A percentile compares a stretch with the other conserved stretches of the same genome.
Conservation (phyloP, 2,888 invertebrate genomes). For the Phaedon cochleariae region DNA sequence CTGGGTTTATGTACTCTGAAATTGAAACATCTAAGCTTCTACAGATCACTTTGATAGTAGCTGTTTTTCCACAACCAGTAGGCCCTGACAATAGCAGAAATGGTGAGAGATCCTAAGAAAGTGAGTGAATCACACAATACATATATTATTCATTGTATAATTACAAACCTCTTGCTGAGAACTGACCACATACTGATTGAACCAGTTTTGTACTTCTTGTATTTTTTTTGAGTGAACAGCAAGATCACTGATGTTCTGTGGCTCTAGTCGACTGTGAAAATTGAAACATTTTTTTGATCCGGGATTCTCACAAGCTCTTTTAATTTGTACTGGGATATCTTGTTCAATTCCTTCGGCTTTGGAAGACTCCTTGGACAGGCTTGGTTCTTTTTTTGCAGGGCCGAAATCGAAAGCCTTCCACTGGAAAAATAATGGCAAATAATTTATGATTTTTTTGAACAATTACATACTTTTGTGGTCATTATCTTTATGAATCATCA, state of each 20-base stretch:
- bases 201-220: conserved; percentile 76
- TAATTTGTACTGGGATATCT: not conserved
- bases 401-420: conserved; percentile 52
- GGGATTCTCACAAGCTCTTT: not conserved
- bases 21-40: conserved; percentile 68
- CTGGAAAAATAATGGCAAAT: conserved; percentile 33
- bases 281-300: conserved; percentile 53
- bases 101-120: conserved; percentile 58
- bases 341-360: too few relatives aligned
- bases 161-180: conserved; percentile 23
- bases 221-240: conserved; percentile 81
- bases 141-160: not conserved
- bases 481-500: too few relatives aligned
- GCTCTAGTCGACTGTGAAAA: conserved; percentile 72
- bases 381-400: conserved; percentile 28
- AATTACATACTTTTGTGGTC: not conserved
- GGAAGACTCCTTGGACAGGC: not conserved
- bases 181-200: conserved; percentile 56
- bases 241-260: conserved; percentile 68
- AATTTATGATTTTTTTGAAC: not conserved
- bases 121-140: not conserved
- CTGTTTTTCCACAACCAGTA: conserved; percentile 86
- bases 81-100: conserved; percentile 83
- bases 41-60: conserved; percentile 74
- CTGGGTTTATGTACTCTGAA: conserved; percentile 85